These are phyloP conservation scores for Paramuricea clavata DNA, from an alignment of 92 coral and sea anemone genomes.

Conservation along the genomic window DNA sequence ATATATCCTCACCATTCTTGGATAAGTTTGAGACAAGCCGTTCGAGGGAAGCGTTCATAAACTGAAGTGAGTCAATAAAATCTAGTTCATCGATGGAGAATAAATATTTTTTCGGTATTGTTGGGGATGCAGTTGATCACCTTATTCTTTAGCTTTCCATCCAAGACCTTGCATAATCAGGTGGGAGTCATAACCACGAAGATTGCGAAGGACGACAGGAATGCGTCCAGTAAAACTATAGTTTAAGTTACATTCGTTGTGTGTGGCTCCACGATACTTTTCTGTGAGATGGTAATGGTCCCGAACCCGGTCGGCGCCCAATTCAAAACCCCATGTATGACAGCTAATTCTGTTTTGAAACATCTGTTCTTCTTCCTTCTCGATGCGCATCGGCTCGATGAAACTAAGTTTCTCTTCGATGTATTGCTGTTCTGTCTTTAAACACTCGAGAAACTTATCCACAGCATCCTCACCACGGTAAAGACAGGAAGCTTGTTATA, in stretches of 20 bases:
- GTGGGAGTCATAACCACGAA: conserved; percentile 64
- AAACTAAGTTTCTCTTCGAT: conserved; percentile 24
- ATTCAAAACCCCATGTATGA: conserved; percentile 47
- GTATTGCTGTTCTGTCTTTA: neutral
- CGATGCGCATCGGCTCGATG: conserved; percentile 55
- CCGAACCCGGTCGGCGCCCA: conserved; percentile 30
- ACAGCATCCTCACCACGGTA: conserved; percentile 36
- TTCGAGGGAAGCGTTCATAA: conserved; percentile 22
- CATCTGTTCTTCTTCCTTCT: conserved; percentile 23
- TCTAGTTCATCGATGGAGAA: conserved; percentile 39
- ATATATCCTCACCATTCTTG: conserved; percentile 7
- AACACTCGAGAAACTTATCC: conserved; percentile 6
- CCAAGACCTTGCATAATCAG: conserved; percentile 63
- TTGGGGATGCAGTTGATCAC: conserved; percentile 64
- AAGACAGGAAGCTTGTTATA: conserved; percentile 1
- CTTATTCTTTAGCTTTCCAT: conserved; percentile 56
- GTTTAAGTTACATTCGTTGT: conserved; percentile 53
- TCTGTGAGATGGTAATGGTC: conserved; percentile 45
- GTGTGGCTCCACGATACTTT: conserved; percentile 37
- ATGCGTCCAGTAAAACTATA: conserved; percentile 26
- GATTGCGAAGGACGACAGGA: conserved; percentile 32
- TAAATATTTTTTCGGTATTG: conserved; percentile 67
- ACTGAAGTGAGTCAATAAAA: conserved; percentile 16
- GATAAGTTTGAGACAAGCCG: neutral
- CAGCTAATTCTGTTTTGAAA: conserved; percentile 52